Evolutionary conservation across 1,140 invertebrate species (phyloP).

Genomic region (Magallana ariakensis): DNA sequence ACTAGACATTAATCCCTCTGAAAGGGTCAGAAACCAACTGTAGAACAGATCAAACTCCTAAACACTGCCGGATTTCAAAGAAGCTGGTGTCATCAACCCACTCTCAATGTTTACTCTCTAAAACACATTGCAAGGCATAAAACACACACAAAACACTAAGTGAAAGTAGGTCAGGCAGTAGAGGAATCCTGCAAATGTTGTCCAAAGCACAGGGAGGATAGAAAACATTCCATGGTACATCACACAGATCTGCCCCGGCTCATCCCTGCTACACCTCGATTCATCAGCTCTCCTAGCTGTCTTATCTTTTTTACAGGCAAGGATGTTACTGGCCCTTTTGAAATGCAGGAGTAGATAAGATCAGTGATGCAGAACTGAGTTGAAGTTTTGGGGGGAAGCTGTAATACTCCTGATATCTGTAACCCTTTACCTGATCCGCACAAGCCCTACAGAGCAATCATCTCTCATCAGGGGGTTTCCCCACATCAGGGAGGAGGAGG

Average conservation of each 20-base stretch:
- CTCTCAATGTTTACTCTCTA: not conserved
- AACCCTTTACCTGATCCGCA: not conserved
- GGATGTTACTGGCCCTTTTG: conserved; percentile 23
- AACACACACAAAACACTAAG: not conserved
- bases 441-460: not conserved
- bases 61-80: not conserved
- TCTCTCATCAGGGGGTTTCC: conserved; percentile 12
- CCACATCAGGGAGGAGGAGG: not conserved
- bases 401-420: conserved; percentile 2
- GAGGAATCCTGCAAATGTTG: conserved; percentile 25
- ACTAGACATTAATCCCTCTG: not conserved
- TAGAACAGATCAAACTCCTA: not conserved
- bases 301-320: conserved; percentile 33
- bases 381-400: conserved; percentile 1
- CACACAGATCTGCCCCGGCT: not conserved
- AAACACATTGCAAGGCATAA: not conserved
- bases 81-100: not conserved
- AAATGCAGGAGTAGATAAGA: conserved; percentile 27
- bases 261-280: conserved; percentile 9
- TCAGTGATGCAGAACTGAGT: not conserved
- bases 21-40: not conserved
- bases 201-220: not conserved
- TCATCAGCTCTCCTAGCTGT: conserved; percentile 11
- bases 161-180: not conserved
- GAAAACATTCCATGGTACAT: not conserved